Base-by-base conservation (phyloP, 2,888 invertebrate genomes). In the Erebia palarica region DNA sequence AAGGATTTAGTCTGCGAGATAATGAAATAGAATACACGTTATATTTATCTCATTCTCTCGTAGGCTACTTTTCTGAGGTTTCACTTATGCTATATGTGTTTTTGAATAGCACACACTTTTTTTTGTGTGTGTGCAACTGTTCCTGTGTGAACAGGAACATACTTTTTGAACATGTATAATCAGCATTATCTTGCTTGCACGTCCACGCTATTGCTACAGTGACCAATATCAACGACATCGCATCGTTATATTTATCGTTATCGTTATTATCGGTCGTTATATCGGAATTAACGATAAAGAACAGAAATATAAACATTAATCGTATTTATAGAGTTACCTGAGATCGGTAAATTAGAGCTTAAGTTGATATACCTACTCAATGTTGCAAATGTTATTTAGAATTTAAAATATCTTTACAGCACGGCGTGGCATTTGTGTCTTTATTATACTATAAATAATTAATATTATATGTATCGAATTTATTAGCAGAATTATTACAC, bases 211-310 rank as follows among this genome's bases (percentile, higher is more conserved):
- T 73, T 16, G 73, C 71, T 71, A 76, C 57, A 80, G 67, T 64
- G 18, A 11, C 69, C 73, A 73, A 74, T 81, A 84, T 84, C 82
- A 84, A 83, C 82, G 83, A 82, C 82, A 82, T 78, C 80, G 84
- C 81, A 82, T 84, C 87, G 84, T 86, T 86, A 85, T 89, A 88
- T 91, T 89, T 90, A 90, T 90, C 85, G 88, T 90, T 89, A 90
- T 91, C 85, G 90, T 92, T 92, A 91, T 90, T 91, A 90, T 90
- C 86, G 82, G 89, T 85, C 91, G 90, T 91, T 91, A 90, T 89
- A 87, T 83, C 84, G 86, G 85, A 87, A 90, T 88, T 88, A 91
- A 91, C 84, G 91, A 87, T 84, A 84, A 86, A 82, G 83, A 88
- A 91, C 89, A 86, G 85, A 89, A 89, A 90, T 90, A 85, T 87